A percentile compares a stretch with the other conserved stretches of the same genome.
Conservation (phyloP, 2,888 invertebrate genomes). For the Drosophila yooni region DNA sequence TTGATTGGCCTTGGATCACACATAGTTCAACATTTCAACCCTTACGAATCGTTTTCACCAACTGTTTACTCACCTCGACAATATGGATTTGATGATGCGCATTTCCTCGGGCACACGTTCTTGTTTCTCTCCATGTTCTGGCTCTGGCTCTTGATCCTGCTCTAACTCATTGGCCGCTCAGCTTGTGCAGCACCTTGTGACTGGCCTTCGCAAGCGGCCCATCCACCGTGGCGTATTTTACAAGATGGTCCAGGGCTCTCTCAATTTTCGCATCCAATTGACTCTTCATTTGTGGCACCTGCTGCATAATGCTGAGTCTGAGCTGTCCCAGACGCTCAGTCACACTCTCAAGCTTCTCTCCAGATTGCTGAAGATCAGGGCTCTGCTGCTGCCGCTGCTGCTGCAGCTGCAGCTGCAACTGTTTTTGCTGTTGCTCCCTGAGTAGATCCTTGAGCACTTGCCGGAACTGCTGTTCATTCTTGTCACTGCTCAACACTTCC, state of each 20-base stretch:
- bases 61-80: slow-evolving; percentile 65
- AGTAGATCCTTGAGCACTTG: slow-evolving; percentile 58
- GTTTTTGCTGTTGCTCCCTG: slow-evolving; percentile 49
- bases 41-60: background rate
- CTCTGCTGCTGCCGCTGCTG: slow-evolving; percentile 32
- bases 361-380: background rate
- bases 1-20: slow-evolving; percentile 9
- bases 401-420: slow-evolving; percentile 12
- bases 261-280: slow-evolving; percentile 77
- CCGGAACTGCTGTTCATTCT: slow-evolving; percentile 69
- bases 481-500: slow-evolving; percentile 75
- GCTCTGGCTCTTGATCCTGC: background rate
- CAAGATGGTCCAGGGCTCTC: slow-evolving; percentile 73
- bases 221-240: slow-evolving; percentile 63
- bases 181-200: slow-evolving; percentile 48
- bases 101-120: slow-evolving; percentile 44
- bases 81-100: slow-evolving; percentile 69
- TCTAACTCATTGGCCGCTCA: slow-evolving; percentile 28
- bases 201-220: slow-evolving; percentile 74
- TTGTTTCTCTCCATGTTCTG: background rate
- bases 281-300: slow-evolving; percentile 76
- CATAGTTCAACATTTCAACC: background rate
- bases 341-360: slow-evolving; percentile 4
- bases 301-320: slow-evolving; percentile 69
- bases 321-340: slow-evolving; percentile 61